Base-by-base conservation (phyloP, 53 echinoderm and acorn worm species). In the Pentamera pediparva region DNA sequence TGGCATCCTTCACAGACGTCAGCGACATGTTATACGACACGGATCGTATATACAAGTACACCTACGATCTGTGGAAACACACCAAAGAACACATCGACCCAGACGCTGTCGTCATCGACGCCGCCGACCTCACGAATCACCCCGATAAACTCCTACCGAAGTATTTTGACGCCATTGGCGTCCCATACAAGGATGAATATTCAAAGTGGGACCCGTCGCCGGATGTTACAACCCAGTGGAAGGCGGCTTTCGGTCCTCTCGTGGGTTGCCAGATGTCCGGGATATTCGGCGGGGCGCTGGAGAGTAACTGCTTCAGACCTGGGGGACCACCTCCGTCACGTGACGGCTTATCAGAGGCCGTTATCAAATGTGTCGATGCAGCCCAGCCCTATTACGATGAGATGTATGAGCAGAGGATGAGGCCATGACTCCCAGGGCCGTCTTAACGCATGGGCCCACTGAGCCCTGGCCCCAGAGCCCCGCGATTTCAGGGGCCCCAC, bases 61-160 rank as follows among this genome's bases (percentile, higher is more conserved):
- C 69, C 4, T 69, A 69, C 69, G 69, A 69, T 26, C 48, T 69
- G 18, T 69, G 69, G 69, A 69, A 69, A 38, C 32, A 69, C 25
- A 47, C 69, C 10, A 41, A 69, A 24, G 29, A 33, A 29, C 25
- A 69, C 47, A 6, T 69, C 27, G 69, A 69, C 19, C 43, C 43
- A 7, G 48, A 69, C 17, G 69, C 69, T 15, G 7, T 69, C 21
- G 45, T 69, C 43, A 45, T 69, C 48, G 69, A 69, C 18, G 69
- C 43, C 2, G 45, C 69, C 3, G 69, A 69, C 26, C 28, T 69
- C 12, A 29, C 69, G 45, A 25, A 26, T 26, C 21, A 69, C 9
- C 69, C 69, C 5, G 47, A 69, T 29, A 69, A 43, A 28, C 69
- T 69, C 45, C 9, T 69, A 27, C 69, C 69, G 11, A 69, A 69